Conservation (phyloP, 2,797 vertebrate genomes). For the Semaprochilodus insignis region DNA sequence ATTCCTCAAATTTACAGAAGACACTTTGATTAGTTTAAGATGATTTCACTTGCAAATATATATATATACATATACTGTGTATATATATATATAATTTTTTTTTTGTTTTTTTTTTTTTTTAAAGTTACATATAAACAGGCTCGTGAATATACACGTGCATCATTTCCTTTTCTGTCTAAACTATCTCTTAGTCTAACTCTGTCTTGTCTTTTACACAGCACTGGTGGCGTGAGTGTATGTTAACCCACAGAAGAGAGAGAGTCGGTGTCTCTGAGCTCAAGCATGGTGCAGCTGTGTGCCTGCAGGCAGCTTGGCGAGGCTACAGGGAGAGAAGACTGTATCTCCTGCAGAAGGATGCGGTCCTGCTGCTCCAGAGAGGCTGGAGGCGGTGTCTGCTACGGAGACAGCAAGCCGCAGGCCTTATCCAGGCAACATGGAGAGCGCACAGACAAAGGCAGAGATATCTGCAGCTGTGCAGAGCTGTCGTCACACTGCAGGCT, state of each 20-base stretch:
- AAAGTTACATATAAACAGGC: background rate
- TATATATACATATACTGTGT: no score
- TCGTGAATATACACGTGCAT: no score
- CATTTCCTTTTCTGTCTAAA: background rate
- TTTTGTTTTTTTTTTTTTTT: no score
- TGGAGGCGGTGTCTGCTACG: slow-evolving; percentile 79
- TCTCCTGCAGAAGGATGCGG: slow-evolving; percentile 80
- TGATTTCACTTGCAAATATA: no score
- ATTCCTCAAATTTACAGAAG: no score
- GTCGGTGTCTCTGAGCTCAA: slow-evolving; percentile 66
- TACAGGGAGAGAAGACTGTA: slow-evolving; percentile 80
- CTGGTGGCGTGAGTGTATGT: slow-evolving; percentile 85
- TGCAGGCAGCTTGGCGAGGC: slow-evolving; percentile 90
- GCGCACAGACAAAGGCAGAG: slow-evolving; percentile 75
- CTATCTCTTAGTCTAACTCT: background rate
- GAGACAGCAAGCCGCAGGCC: slow-evolving; percentile 78
- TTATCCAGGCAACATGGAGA: slow-evolving; percentile 90
- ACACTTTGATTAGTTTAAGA: no score
- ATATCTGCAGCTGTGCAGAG: slow-evolving; percentile 72
- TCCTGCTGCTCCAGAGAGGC: slow-evolving; percentile 85
- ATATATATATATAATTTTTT: no score
- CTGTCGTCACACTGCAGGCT: slow-evolving; percentile 82
- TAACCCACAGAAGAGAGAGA: slow-evolving; percentile 64
- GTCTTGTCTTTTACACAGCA: slow-evolving; percentile 71
- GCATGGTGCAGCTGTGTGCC: slow-evolving; percentile 78